Evolutionary conservation across 2,797 vertebrate genomes (phyloP).

Genomic region (Psittacula derbiana): DNA sequence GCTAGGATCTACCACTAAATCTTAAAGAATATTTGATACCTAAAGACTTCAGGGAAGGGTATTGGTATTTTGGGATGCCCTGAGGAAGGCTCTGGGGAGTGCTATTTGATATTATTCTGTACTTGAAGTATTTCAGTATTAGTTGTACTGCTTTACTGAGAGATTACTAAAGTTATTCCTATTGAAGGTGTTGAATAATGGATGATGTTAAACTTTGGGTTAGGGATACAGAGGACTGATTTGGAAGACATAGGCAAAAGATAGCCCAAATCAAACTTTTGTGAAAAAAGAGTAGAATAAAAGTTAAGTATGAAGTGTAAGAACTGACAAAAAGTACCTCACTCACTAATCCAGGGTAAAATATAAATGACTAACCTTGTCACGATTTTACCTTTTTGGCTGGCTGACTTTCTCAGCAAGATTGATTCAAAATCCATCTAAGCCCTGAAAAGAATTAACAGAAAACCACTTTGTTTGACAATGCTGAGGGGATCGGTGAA

Average conservation of each 20-base stretch:
- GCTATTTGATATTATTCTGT: background rate
- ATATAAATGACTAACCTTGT: constrained; percentile 23
- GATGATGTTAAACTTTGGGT: constrained; percentile 5
- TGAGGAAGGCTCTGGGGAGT: background rate
- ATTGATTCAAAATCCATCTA: constrained; percentile 56
- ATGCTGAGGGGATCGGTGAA: background rate
- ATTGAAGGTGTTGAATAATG: constrained; percentile 43
- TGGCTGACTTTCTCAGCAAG: constrained; percentile 42
- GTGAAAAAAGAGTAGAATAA: background rate
- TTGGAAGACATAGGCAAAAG: background rate
- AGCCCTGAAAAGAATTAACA: constrained; percentile 46
- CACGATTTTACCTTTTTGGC: constrained; percentile 15
- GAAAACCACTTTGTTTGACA: constrained; percentile 25
- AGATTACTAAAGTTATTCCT: constrained; percentile 5
- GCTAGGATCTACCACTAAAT: background rate
- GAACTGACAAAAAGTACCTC: background rate
- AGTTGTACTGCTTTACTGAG: constrained; percentile 22
- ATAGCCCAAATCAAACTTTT: background rate
- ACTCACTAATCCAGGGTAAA: background rate
- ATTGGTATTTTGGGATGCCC: background rate
- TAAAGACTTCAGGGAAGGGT: background rate
- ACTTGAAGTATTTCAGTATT: background rate
- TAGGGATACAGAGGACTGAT: background rate
- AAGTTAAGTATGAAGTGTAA: background rate
- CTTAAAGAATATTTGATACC: background rate